Evolutionary conservation across 2,797 vertebrate genomes (phyloP).

Genomic region (Sternarchorhynchus goeldii): DNA sequence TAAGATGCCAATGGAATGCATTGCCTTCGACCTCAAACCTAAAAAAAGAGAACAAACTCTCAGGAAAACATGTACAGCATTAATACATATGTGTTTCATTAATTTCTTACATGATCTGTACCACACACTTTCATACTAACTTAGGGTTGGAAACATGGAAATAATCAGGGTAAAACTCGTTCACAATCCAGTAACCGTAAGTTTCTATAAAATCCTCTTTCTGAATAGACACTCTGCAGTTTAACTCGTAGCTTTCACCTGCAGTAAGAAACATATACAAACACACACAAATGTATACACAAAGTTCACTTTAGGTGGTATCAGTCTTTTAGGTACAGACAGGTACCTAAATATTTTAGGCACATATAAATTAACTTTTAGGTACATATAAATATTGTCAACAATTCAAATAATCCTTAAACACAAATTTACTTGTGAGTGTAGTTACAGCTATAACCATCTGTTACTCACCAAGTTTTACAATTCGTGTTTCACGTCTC

Average conservation of each 20-base stretch:
- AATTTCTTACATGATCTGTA: background rate
- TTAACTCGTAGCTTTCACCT: conserved; percentile 58
- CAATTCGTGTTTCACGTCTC: background rate
- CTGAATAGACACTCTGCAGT: conserved; percentile 63
- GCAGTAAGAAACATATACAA: conserved; percentile 3
- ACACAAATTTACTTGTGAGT: background rate
- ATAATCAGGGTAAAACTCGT: rapidly evolving
- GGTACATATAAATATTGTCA: background rate
- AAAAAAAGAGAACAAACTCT: background rate
- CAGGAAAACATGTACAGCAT: background rate
- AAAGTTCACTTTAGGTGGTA: too few relatives aligned
- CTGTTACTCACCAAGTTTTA: conserved; percentile 45
- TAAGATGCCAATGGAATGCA: conserved; percentile 32
- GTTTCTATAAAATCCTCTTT: background rate
- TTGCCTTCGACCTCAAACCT: conserved; percentile 19
- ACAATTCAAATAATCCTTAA: background rate
- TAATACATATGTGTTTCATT: background rate
- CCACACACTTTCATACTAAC: conserved; percentile 19
- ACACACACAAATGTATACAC: background rate
- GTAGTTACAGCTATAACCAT: background rate
- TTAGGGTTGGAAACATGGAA: rapidly evolving
- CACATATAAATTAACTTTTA: background rate
- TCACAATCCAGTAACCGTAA: conserved; percentile 55
- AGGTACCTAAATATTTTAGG: too few relatives aligned
- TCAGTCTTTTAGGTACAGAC: too few relatives aligned